Percentiles rank a stretch among this genome's conserved stretches.
Evolutionary conservation across 2,797 vertebrate genomes (phyloP).

Genomic region (Tenualosa ilisha): DNA sequence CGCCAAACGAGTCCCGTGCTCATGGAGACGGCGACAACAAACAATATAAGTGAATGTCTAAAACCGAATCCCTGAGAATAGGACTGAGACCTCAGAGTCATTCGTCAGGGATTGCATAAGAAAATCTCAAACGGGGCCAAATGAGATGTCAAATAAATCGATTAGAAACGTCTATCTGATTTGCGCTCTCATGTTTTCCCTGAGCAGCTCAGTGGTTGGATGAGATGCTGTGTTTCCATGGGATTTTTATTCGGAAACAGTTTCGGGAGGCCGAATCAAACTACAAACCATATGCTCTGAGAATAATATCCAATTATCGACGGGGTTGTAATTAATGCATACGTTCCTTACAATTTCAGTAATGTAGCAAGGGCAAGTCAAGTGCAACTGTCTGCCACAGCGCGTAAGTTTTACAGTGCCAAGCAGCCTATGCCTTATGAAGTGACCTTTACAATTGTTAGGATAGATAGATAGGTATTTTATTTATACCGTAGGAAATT

Average conservation of each 20-base stretch:
- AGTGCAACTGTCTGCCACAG: background rate
- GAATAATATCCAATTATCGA: background rate
- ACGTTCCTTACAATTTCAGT: background rate
- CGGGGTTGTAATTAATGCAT: background rate
- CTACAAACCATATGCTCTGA: background rate
- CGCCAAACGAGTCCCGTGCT: slow-evolving; percentile 35
- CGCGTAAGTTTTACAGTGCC: background rate
- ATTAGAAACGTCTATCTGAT: background rate
- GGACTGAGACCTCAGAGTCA: background rate
- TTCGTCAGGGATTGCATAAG: slow-evolving; percentile 5
- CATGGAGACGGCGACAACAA: slow-evolving; percentile 49
- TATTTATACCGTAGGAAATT: too few species aligned
- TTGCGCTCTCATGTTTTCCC: background rate
- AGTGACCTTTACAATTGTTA: too few species aligned
- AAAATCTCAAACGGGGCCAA: background rate
- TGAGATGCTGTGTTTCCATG: background rate
- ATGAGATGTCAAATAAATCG: background rate
- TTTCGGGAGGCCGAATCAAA: background rate
- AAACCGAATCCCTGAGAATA: background rate
- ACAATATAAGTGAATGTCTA: slow-evolving; percentile 30
- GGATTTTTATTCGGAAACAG: background rate
- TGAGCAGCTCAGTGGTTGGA: background rate
- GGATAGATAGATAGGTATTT: too few species aligned
- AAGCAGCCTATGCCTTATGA: too few species aligned
- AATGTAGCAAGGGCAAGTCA: background rate